Percentiles rank a stretch among this genome's conserved stretches.
phyloP scores from a whole-genome alignment of 2,797 vertebrate species.

The Diplodus sargus region DNA sequence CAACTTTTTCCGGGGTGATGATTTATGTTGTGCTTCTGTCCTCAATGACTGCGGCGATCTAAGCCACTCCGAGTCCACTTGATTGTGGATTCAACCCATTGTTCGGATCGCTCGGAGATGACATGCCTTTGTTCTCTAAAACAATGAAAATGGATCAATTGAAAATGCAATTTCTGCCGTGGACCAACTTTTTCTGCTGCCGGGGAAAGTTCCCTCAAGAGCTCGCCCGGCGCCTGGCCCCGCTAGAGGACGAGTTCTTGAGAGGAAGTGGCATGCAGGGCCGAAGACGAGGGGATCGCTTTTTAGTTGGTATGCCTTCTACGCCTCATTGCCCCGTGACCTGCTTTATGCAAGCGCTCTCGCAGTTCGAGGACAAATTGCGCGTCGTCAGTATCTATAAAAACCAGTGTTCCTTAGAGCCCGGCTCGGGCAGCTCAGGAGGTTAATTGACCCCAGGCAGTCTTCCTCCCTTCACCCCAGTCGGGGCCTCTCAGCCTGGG shows the following conservation, averaged over 20 bases:
- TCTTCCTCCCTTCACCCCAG: constrained; percentile 53
- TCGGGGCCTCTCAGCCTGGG: constrained; percentile 42
- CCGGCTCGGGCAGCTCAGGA: constrained; percentile 47
- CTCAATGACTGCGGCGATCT: constrained; percentile 53
- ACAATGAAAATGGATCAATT: constrained; percentile 70
- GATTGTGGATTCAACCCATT: constrained; percentile 59
- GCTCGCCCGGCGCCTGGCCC: constrained; percentile 31
- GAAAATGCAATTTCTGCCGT: constrained; percentile 44
- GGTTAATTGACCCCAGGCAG: constrained; percentile 76
- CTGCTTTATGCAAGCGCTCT: constrained; percentile 71
- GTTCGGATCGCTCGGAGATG: constrained; percentile 54
- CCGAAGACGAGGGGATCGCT: constrained; percentile 33
- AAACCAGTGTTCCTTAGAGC: constrained; percentile 70
- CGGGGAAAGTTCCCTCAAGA: constrained; percentile 31
- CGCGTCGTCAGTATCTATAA: constrained; percentile 73
- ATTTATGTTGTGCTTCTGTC: constrained; percentile 80
- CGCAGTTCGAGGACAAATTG: constrained; percentile 60
- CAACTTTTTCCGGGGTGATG: constrained; percentile 65
- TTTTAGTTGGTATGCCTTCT: constrained; percentile 57
- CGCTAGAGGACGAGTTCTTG: constrained; percentile 21
- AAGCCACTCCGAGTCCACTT: constrained; percentile 19
- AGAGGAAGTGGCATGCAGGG: constrained; percentile 42
- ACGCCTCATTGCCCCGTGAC: constrained; percentile 71
- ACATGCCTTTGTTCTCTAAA: constrained; percentile 67
- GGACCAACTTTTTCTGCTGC: constrained; percentile 34